Evolutionary conservation across 2,888 invertebrate genomes (phyloP).

Genomic region (Toxonevra muliebris): DNA sequence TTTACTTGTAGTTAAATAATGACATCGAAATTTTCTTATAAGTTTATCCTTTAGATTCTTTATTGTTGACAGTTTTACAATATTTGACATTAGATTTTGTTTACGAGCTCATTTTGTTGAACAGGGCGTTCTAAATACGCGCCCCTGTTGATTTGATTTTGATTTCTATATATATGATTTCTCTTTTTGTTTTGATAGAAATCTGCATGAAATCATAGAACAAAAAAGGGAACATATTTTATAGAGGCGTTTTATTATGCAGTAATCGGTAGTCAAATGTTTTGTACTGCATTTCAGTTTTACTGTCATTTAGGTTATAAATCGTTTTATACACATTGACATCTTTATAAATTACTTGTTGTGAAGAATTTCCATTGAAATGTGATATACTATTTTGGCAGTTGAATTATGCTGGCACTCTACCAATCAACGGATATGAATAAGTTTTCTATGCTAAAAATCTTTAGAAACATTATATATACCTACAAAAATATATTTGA

Average conservation of each 20-base stretch:
- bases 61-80: constrained; percentile 23
- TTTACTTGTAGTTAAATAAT: not conserved
- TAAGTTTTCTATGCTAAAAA: too few relatives aligned
- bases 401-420: too few relatives aligned
- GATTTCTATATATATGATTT: not conserved
- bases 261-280: constrained; percentile 3
- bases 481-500: too few relatives aligned
- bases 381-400: not conserved
- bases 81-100: constrained; percentile 6
- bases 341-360: not conserved
- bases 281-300: constrained; percentile 4
- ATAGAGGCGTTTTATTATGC: constrained; percentile 24
- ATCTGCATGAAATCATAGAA: constrained; percentile 16
- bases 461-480: too few relatives aligned
- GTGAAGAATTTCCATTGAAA: not conserved
- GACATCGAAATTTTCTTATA: not conserved
- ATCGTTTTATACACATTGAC: not conserved
- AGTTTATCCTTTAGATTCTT: constrained; percentile 2
- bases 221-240: constrained; percentile 6
- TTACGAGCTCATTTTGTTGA: constrained; percentile 13
- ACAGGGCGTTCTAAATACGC: not conserved
- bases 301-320: constrained; percentile 24
- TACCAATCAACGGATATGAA: too few relatives aligned
- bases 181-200: constrained; percentile 13
- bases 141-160: not conserved